Conservation (phyloP, 2,113 vertebrate genomes). For the Promerops cafer region DNA sequence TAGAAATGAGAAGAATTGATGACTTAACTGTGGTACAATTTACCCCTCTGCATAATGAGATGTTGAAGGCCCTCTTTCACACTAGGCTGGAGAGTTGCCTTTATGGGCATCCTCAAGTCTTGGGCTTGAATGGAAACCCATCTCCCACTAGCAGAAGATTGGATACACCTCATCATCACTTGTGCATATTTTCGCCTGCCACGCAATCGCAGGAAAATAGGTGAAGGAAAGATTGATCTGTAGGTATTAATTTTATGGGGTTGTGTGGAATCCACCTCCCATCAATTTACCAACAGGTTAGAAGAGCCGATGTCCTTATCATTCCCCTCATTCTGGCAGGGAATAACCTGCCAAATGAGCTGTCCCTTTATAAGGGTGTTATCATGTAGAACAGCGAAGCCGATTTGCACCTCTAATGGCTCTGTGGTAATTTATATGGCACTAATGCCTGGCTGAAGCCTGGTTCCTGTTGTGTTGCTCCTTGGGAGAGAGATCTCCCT, state of each 20-base stretch:
- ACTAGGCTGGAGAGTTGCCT: neutral
- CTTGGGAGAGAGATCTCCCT: neutral
- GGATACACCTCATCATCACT: conserved; percentile 22
- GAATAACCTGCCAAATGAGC: conserved; percentile 30
- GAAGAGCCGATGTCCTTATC: neutral
- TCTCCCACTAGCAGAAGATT: neutral
- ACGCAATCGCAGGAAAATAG: neutral
- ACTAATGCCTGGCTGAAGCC: neutral
- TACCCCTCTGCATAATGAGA: neutral
- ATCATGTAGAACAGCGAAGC: neutral
- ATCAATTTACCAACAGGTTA: neutral
- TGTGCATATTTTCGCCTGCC: conserved; percentile 20
- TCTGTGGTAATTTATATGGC: neutral
- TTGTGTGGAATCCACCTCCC: neutral
- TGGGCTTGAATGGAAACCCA: neutral
- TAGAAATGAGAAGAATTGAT: neutral
- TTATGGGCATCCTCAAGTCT: neutral
- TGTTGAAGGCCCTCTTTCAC: neutral
- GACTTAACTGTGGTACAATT: neutral
- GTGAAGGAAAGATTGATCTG: neutral
- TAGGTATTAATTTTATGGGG: neutral
- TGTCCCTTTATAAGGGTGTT: conserved; percentile 4
- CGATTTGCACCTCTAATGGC: conserved; percentile 27
- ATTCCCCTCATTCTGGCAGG: neutral
- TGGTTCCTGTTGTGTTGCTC: neutral